These are phyloP conservation scores for Toxotes chatareus DNA, from an alignment of 2,113 vertebrate species.

Conservation along the genomic window DNA sequence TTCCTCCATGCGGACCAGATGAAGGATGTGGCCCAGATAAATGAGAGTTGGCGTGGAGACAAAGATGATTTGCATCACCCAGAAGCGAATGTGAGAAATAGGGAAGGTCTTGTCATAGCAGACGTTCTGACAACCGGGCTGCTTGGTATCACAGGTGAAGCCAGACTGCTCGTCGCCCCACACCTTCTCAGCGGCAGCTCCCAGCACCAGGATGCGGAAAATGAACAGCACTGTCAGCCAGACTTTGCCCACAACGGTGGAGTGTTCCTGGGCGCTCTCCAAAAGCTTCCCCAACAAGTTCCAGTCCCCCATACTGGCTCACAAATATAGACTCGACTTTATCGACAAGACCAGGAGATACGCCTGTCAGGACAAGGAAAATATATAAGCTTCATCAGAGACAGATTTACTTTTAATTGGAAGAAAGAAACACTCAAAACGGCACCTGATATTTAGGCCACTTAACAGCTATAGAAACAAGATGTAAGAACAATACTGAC, in stretches of 20 bases:
- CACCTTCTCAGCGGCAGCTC: slow-evolving; percentile 88
- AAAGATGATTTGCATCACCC: slow-evolving; percentile 95
- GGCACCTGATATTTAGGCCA: background rate
- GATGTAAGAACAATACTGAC: no score
- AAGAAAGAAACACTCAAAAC: background rate
- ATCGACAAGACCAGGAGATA: slow-evolving; percentile 47
- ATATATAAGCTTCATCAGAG: background rate
- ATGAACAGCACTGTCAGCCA: slow-evolving; percentile 92
- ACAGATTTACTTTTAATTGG: background rate
- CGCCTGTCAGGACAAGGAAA: slow-evolving; percentile 42
- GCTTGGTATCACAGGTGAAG: slow-evolving; percentile 92
- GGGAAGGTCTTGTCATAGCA: slow-evolving; percentile 93
- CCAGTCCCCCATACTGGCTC: slow-evolving; percentile 88
- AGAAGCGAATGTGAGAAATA: slow-evolving; percentile 93
- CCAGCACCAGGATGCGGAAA: slow-evolving; percentile 91
- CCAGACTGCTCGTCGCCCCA: slow-evolving; percentile 91
- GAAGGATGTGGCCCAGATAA: slow-evolving; percentile 91
- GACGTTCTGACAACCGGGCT: slow-evolving; percentile 91
- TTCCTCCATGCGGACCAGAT: slow-evolving; percentile 89
- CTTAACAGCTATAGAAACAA: background rate
- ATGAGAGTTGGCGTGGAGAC: slow-evolving; percentile 91
- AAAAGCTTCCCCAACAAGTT: slow-evolving; percentile 89
- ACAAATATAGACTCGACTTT: slow-evolving; percentile 41
- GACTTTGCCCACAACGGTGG: slow-evolving; percentile 90
- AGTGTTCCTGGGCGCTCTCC: slow-evolving; percentile 91